Conservation (phyloP, 2,888 invertebrate genomes). For the Ormyrus labotus region DNA sequence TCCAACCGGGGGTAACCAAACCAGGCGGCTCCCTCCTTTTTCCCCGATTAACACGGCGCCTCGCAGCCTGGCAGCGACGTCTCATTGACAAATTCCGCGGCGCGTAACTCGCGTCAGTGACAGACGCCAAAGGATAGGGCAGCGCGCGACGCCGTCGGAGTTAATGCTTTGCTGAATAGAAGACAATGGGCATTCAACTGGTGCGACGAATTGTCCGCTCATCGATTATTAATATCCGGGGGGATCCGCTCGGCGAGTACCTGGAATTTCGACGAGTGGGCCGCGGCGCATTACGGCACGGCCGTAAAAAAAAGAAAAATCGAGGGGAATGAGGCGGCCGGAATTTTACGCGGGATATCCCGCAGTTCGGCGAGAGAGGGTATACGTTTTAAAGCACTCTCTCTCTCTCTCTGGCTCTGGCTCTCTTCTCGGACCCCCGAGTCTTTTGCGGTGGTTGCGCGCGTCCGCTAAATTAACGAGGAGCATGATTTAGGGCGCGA, state of each 20-base stretch:
- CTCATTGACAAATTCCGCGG: constrained; percentile 25
- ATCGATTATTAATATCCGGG: constrained; percentile 51
- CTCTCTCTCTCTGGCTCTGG: too few species aligned
- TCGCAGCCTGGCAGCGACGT: neutral
- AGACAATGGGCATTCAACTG: constrained; percentile 55
- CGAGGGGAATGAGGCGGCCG: neutral
- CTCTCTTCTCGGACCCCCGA: neutral
- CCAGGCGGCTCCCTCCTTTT: too few species aligned
- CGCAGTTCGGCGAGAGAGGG: neutral
- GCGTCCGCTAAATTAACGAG: neutral
- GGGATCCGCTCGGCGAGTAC: constrained; percentile 10
- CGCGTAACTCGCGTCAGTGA: constrained; percentile 6
- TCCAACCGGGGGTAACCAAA: too few species aligned
- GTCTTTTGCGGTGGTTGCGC: constrained; percentile 1
- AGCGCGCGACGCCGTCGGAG: constrained; percentile 11
- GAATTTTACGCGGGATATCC: constrained; percentile 10
- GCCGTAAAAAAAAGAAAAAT: neutral
- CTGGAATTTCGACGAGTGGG: constrained; percentile 33
- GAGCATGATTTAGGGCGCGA: neutral
- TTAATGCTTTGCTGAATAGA: constrained; percentile 22
- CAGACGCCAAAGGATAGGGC: neutral
- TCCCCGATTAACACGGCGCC: too few species aligned
- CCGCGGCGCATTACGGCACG: neutral
- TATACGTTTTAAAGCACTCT: neutral
- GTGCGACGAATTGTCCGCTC: constrained; percentile 47